A percentile compares a stretch with the other conserved stretches of the same genome.
Evolutionary conservation across 2,888 invertebrate genomes (phyloP).

Genomic region (Pseudoips prasinana): DNA sequence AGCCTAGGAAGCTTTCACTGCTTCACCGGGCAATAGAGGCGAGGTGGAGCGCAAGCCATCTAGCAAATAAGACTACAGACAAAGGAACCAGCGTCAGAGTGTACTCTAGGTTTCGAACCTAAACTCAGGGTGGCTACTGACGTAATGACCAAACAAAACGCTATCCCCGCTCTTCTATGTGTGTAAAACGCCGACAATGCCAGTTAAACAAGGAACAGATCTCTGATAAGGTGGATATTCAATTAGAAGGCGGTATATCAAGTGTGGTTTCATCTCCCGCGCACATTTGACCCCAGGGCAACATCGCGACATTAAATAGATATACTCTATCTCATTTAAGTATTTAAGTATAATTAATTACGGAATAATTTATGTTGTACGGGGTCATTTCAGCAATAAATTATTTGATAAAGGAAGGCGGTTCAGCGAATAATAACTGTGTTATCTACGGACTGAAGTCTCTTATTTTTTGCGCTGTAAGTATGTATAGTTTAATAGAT

Average conservation of each 20-base stretch:
- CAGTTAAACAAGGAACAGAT: conserved; percentile 64
- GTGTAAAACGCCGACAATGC: conserved; percentile 48
- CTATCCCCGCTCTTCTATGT: conserved; percentile 1
- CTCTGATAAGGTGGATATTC: conserved; percentile 55
- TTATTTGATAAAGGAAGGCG: conserved; percentile 12
- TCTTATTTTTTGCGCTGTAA: too few relatives aligned
- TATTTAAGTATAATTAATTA: conserved; percentile 60
- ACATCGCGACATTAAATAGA: conserved; percentile 32
- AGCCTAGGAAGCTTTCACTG: too few relatives aligned
- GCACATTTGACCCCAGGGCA: conserved; percentile 52
- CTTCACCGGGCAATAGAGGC: too few relatives aligned
- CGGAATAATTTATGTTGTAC: conserved; percentile 50
- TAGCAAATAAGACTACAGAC: too few relatives aligned
- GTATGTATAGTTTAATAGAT: too few relatives aligned
- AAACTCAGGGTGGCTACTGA: too few relatives aligned
- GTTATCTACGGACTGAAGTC: too few relatives aligned
- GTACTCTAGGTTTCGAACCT: too few relatives aligned
- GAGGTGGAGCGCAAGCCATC: too few relatives aligned
- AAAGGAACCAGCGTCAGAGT: too few relatives aligned
- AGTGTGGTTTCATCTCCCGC: conserved; percentile 52
- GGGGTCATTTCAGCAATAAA: conserved; percentile 38
- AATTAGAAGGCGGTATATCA: conserved; percentile 62
- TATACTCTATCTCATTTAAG: conserved; percentile 42
- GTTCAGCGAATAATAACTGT: too few relatives aligned
- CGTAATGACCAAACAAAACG: too few relatives aligned